Base-by-base conservation (phyloP, 2,113 vertebrate species). In the Engystomops pustulosus region DNA sequence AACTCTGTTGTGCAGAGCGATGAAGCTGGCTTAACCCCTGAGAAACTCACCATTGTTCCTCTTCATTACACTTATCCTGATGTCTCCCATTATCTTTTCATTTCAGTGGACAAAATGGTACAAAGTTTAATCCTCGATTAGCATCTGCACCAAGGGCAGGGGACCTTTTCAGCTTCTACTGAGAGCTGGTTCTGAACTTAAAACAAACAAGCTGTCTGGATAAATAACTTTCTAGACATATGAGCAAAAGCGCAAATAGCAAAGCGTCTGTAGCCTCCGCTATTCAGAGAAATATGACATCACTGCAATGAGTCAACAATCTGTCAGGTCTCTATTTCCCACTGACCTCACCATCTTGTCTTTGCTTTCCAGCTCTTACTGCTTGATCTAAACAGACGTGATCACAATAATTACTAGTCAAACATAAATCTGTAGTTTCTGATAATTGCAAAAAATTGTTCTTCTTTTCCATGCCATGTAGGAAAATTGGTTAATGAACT, bases 1-100 rank as follows among this genome's bases (percentile, higher is more conserved):
- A 94, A 87, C 89, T 89, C 88, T 81, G 85, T 88, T 90, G 91
- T 92, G 89, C 90, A 89, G 78, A 87, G 60, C 80, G 85, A 72
- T 82, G 90, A 88, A 87, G 87, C 88, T 80, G 91, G 92, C 93
- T 94, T 94, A 94, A 92, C 90, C 90, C 83, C 87, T 75, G 75
- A 86, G 53, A 90, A 89, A 84, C 88, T 86, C 27, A 55, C 86
- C 58, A 89, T 94, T 94, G 92, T 94, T 91, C 89, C 88, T 89
- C 86, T 89, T 91, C 91, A 88, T 92, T 92, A 88, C 91, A 86
- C 88, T 91, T 88, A 92, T 90, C 93, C 92, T 85, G 84, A 81
- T 89, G 92, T 91, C 89, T 89, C 87, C 89, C 81, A 89, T 91
- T 93, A 90, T 92, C 90, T 93, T 86, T 79, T 88, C 88, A 90